Evolutionary conservation across 2,797 vertebrate genomes (phyloP).

Genomic region (Fistularia tabacaria): DNA sequence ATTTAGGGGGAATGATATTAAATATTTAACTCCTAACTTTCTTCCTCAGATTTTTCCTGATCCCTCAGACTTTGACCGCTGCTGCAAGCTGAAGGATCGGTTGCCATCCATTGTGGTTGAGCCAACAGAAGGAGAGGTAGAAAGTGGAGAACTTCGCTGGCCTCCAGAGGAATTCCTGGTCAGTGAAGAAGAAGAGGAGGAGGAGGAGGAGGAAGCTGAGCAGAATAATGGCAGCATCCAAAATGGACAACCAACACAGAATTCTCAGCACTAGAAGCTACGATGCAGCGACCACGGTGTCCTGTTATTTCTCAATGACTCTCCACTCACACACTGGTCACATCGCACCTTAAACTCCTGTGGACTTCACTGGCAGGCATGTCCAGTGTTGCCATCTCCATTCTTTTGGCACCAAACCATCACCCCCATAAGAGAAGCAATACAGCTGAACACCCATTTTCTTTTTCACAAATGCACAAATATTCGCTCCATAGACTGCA

Average conservation of each 20-base stretch:
- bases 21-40: constrained; percentile 5
- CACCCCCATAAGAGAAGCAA: constrained; percentile 38
- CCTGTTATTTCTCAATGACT: constrained; percentile 11
- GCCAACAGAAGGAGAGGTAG: constrained; percentile 92
- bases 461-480: constrained; percentile 5
- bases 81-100: constrained; percentile 96
- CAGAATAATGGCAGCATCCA: constrained; percentile 56
- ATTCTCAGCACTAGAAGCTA: constrained; percentile 68
- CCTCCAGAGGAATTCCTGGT: constrained; percentile 93
- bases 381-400: constrained; percentile 23
- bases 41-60: constrained; percentile 90
- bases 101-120: constrained; percentile 97
- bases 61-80: constrained; percentile 92
- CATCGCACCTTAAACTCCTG: constrained; percentile 42
- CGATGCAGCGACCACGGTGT: constrained; percentile 13
- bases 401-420: constrained; percentile 39
- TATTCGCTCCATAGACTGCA: constrained; percentile 24
- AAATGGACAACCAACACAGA: constrained; percentile 67
- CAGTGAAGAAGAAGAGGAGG: constrained; percentile 77
- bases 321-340: constrained; percentile 48
- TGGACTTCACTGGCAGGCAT: constrained; percentile 31
- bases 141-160: constrained; percentile 97
- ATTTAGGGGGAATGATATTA: neutral
- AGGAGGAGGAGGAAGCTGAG: constrained; percentile 75
- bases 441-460: constrained; percentile 18